These are phyloP conservation scores for Syngnathus rostellatus DNA, from an alignment of 2,797 vertebrate genomes.

Conservation along the genomic window DNA sequence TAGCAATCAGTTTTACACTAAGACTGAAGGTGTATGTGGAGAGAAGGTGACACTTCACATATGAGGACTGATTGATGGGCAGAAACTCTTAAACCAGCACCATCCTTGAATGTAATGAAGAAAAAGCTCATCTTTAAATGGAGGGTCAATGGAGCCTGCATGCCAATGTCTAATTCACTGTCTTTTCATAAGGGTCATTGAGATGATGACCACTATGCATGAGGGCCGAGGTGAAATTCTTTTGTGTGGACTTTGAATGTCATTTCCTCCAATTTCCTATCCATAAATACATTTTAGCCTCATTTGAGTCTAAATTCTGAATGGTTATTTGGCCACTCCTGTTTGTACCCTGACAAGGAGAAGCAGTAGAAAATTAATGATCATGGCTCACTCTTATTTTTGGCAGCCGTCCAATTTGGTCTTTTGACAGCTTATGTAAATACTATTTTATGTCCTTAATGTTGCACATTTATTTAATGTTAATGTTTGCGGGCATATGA, in stretches of 20 bases:
- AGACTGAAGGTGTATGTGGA: constrained; percentile 19
- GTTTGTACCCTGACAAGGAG: not conserved
- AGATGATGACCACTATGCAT: not conserved
- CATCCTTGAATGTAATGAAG: constrained; percentile 28
- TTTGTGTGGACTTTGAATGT: not conserved
- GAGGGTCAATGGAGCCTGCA: constrained; percentile 6
- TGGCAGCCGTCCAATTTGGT: not conserved
- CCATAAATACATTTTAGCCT: not conserved
- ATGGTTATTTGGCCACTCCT: not conserved
- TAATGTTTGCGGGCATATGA: not conserved
- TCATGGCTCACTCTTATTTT: no score
- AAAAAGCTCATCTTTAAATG: constrained; percentile 22
- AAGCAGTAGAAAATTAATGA: no score
- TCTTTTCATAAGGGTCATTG: not conserved
- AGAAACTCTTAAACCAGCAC: constrained; percentile 26
- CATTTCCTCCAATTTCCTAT: no score
- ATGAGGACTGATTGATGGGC: constrained; percentile 29
- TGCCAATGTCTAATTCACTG: constrained; percentile 28
- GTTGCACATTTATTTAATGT: not conserved
- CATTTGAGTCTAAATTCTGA: not conserved
- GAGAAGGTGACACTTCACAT: constrained; percentile 20
- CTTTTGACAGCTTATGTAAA: not conserved
- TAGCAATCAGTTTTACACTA: constrained; percentile 10
- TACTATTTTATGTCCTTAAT: not conserved
- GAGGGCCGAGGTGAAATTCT: not conserved